Conservation (phyloP, 2,113 vertebrate genomes). For the Tiliqua scincoides region DNA sequence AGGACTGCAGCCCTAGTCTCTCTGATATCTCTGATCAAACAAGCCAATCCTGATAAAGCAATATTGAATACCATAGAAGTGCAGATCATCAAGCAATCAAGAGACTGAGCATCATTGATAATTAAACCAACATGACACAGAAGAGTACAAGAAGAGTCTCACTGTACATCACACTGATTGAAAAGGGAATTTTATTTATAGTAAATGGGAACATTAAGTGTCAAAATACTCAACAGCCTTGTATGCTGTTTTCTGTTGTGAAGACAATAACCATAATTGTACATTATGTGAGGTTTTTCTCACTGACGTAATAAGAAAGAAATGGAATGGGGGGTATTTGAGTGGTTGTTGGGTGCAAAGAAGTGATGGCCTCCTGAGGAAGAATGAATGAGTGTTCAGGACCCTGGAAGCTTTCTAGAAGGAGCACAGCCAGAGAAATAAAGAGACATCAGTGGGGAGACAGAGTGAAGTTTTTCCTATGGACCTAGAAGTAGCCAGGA, state of each 20-base stretch:
- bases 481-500: not conserved
- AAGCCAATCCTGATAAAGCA: not conserved
- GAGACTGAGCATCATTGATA: not conserved
- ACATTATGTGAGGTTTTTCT: not conserved
- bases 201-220: not conserved
- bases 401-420: not conserved
- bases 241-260: too few species aligned
- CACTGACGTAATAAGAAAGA: not conserved
- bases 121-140: not conserved
- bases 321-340: not conserved
- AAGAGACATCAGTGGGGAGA: not conserved
- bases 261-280: not conserved
- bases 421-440: not conserved
- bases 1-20: too few species aligned
- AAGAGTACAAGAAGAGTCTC: not conserved
- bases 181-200: not conserved
- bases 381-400: not conserved
- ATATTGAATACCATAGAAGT: too few species aligned
- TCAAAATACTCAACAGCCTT: not conserved
- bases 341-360: not conserved
- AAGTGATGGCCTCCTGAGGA: not conserved
- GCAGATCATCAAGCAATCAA: not conserved
- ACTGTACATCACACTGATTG: not conserved
- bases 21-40: not conserved
- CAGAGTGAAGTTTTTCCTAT: not conserved